A percentile compares a stretch with the other conserved stretches of the same genome.
These are phyloP conservation scores for Eupsilia transversa DNA, from an alignment of 2,888 invertebrate species.

Conservation along the genomic window DNA sequence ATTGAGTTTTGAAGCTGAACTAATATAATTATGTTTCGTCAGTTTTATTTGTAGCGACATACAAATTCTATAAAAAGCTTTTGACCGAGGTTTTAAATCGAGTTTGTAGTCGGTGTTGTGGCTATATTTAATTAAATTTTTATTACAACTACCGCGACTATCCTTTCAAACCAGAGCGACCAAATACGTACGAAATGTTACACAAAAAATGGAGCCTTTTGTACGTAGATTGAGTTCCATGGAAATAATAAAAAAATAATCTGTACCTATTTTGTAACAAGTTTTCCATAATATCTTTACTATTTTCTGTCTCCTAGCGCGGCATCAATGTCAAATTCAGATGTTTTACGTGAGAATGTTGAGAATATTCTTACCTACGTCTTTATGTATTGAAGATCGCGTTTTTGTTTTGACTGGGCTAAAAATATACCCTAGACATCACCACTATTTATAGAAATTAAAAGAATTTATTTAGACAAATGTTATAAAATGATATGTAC, in stretches of 20 bases:
- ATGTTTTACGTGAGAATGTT: constrained; percentile 7
- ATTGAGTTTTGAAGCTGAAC: constrained; percentile 11
- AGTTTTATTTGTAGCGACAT: constrained; percentile 35
- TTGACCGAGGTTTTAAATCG: constrained; percentile 56
- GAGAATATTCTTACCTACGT: neutral
- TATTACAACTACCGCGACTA: constrained; percentile 40
- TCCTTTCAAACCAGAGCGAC: constrained; percentile 13
- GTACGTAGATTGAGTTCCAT: constrained; percentile 31
- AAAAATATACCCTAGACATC: constrained; percentile 2
- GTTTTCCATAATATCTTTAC: neutral
- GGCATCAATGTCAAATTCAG: neutral
- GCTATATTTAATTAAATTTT: constrained; percentile 57
- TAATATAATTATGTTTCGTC: constrained; percentile 21
- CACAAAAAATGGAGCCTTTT: constrained; percentile 18
- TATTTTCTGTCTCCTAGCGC: neutral
- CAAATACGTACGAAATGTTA: constrained; percentile 26
- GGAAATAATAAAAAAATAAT: neutral
- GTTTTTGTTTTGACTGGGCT: neutral
- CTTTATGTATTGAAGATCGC: neutral
- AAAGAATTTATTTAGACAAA: neutral
- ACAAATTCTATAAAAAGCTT: constrained; percentile 56
- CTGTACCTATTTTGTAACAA: neutral
- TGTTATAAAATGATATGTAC: neutral
- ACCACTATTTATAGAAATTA: neutral
- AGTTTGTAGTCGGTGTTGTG: constrained; percentile 57